phyloP scores from a whole-genome alignment of 1,140 invertebrate species.

The Caenorhabditis elegans region WBcel235 BX284606.5:12188501-12189000 shows the following conservation, averaged over 20 bases:
- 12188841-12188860: neutral
- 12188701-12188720: neutral
- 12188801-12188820: neutral
- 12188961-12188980: neutral
- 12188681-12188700: neutral
- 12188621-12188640: neutral
- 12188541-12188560: neutral
- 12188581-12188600: neutral
- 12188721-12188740: neutral
- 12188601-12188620: neutral
- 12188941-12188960: neutral
- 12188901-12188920: neutral
- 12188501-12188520: no score
- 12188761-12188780: no score
- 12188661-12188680: neutral
- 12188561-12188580: no score
- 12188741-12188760: neutral
- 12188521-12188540: neutral
- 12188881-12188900: conserved; percentile 6
- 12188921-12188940: conserved; percentile 21
- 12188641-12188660: neutral
- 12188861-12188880: conserved; percentile 15
- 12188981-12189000: neutral
- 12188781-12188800: no score
- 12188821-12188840: neutral